Percentiles rank a stretch among this genome's conserved stretches.
These are phyloP conservation scores for Nycticebus coucang DNA, from an alignment of 2,113 vertebrate genomes.

Conservation along the genomic window DNA sequence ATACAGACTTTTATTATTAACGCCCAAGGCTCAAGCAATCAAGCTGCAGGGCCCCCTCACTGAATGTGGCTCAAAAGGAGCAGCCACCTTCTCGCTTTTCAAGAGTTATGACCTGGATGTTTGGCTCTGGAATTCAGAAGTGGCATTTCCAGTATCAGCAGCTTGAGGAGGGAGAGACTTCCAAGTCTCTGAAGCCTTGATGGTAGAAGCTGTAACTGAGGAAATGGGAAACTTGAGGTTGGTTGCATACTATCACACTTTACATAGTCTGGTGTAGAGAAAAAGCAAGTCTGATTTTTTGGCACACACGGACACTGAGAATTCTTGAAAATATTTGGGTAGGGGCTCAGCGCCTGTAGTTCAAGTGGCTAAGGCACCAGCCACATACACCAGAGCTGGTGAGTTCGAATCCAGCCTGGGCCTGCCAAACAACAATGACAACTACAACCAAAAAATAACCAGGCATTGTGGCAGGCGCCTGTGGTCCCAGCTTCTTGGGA, in stretches of 20 bases:
- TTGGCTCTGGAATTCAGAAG: not conserved
- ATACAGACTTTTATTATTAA: not conserved
- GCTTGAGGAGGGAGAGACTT: not conserved
- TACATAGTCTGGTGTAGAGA: not conserved
- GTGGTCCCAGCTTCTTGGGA: too few relatives aligned
- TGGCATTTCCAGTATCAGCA: not conserved
- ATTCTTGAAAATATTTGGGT: not conserved
- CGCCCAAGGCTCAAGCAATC: not conserved
- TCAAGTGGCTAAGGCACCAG: too few relatives aligned
- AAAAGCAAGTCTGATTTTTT: not conserved
- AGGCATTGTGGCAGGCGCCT: too few relatives aligned
- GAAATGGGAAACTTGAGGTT: not conserved
- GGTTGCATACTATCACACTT: not conserved
- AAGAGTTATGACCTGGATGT: not conserved
- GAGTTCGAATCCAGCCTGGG: too few relatives aligned
- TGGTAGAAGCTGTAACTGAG: not conserved
- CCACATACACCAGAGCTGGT: too few relatives aligned
- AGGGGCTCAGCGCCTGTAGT: not conserved
- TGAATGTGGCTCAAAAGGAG: not conserved
- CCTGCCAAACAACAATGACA: too few relatives aligned
- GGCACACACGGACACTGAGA: too few relatives aligned
- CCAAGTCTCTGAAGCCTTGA: not conserved
- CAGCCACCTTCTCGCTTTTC: not conserved
- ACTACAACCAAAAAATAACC: too few relatives aligned
- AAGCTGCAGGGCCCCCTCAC: not conserved